Base-by-base conservation (phyloP, 2,113 vertebrate genomes). In the Phocoena phocoena region DNA sequence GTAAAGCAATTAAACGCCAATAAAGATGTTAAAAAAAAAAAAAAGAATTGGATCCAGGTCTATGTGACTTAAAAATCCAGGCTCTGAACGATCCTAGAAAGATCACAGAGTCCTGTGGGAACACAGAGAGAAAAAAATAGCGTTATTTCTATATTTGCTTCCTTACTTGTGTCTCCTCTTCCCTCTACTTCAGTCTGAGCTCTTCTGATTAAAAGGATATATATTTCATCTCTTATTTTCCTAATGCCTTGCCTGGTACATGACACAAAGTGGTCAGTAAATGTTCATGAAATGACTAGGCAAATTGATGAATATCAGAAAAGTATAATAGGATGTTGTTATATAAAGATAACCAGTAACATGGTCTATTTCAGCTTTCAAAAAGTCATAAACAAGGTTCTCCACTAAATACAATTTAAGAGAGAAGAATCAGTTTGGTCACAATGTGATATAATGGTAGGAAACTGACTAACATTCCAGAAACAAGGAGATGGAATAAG, bases 371-470 rank as follows among this genome's bases (percentile, higher is more conserved):
- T 93, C 47, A 84, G 15, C 65, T 93, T 92, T 85, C 65, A 73
- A 89, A 86, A 73, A 90, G 31, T 90, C 55, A 58, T 79, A 67
- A 90, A 90, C 55, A 90, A 36, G 31, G 73, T 81, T 97, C 65
- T 90, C 23, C 26, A 74, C 20, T 89, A 76, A 85, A 80, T 65
- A 33, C 18, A 85, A 12, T 86, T 81, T 74, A 25, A 38, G 53
- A 81, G 50, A 82, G 62, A 77, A 62, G 53, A 84, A 84, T 62
- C 58, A 93, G 41, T 84, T 74, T 93, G 47, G 47, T 41, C 18
- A 74, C 67, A 85, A 55, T 60, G 55, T 26, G 9, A 74, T 86
- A 58, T n/a, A 77, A n/a, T 68, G 63, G 44, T 71, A 90, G 10
- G 20, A 86, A 90, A 86, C 26, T 71, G 55, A 79, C 55, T 60